Conservation (phyloP, 2,888 invertebrate species). For the Diploptera punctata region DNA sequence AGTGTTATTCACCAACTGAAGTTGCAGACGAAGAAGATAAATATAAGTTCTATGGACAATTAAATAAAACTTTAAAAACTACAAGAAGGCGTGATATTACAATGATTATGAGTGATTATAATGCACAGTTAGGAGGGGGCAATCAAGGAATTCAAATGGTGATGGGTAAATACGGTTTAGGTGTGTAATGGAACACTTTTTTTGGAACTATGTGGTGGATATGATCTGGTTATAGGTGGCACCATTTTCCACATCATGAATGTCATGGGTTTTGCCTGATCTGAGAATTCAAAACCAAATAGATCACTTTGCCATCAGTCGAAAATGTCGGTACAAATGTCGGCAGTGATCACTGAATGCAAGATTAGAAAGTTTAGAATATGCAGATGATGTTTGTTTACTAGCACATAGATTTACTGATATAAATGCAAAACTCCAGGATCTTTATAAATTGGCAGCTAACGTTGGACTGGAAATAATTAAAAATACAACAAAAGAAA, state of each 20-base stretch:
- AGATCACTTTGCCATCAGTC: background rate
- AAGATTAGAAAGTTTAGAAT: too few relatives aligned
- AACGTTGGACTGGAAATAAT: too few relatives aligned
- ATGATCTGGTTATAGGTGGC: background rate
- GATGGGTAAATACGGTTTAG: background rate
- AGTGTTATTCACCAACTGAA: slow-evolving; percentile 5
- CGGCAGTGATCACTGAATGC: too few relatives aligned
- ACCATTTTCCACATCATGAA: slow-evolving; percentile 3
- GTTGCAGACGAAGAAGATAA: background rate
- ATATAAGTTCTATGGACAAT: slow-evolving; percentile 13
- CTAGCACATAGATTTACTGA: too few relatives aligned
- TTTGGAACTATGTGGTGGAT: background rate
- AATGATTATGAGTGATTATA: background rate
- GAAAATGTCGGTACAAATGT: too few relatives aligned
- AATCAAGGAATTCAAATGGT: slow-evolving; percentile 4
- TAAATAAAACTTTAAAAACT: slow-evolving; percentile 13
- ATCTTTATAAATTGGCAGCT: too few relatives aligned
- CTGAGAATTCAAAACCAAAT: background rate
- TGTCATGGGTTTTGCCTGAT: slow-evolving; percentile 13
- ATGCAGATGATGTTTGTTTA: too few relatives aligned
- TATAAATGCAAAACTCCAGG: too few relatives aligned
- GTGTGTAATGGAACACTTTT: slow-evolving; percentile 5
- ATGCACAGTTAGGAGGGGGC: background rate
- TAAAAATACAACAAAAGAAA: too few relatives aligned
- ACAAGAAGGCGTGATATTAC: background rate